Evolutionary conservation across 2,888 invertebrate genomes (phyloP).

Genomic region (Eurytoma adleriae): DNA sequence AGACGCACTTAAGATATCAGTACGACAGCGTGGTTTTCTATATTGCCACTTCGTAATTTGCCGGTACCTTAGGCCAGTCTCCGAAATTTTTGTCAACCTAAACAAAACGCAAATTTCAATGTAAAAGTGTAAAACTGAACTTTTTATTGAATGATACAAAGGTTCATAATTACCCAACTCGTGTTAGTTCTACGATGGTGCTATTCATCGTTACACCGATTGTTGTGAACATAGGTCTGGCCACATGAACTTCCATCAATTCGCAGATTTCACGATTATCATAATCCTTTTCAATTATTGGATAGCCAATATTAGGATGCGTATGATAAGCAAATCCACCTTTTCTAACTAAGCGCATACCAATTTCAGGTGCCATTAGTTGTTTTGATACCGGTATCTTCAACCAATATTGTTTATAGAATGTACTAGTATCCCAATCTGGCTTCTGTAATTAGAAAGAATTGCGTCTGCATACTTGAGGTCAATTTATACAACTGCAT

Average conservation of each 20-base stretch:
- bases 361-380: constrained; percentile 64
- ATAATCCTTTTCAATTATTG: constrained; percentile 65
- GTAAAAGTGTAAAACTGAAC: too few species aligned
- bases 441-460: constrained; percentile 55
- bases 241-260: constrained; percentile 58
- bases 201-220: constrained; percentile 61
- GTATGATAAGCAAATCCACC: constrained; percentile 69
- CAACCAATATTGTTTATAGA: constrained; percentile 61
- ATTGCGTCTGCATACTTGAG: background rate
- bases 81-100: constrained; percentile 65
- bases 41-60: constrained; percentile 67
- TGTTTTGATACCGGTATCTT: constrained; percentile 63
- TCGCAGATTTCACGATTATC: constrained; percentile 67
- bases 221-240: background rate
- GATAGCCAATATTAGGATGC: constrained; percentile 67
- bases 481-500: background rate
- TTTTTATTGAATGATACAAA: too few species aligned
- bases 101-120: too few species aligned
- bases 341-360: constrained; percentile 62
- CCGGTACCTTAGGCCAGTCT: constrained; percentile 65
- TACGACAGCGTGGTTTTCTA: constrained; percentile 66
- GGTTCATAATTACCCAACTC: constrained; percentile 63
- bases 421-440: constrained; percentile 41
- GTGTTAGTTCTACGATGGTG: constrained; percentile 67
- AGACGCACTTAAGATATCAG: constrained; percentile 63